Evolutionary conservation across 1,140 invertebrate genomes (phyloP), one percentile per base, ranked within the genome.

Genomic region (Drosophila obscura): DNA sequence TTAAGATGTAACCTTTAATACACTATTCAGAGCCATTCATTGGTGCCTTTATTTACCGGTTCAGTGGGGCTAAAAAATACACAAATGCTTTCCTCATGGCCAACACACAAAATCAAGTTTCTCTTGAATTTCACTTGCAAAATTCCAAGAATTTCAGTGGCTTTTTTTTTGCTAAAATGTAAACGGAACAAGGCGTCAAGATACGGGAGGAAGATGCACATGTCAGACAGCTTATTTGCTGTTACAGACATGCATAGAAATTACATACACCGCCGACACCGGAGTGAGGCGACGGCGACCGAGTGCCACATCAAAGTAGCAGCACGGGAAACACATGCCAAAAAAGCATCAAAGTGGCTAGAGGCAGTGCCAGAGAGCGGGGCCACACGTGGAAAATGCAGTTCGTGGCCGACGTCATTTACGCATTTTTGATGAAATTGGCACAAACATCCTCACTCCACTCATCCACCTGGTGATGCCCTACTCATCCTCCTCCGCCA

Each of bases 241-340:
- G 26, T 3, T 28, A 28, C 50, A 46, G 62, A 63, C 41, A 56
- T 45, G 77, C 46, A 50, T 65, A 28, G 28, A 24, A 41, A 13
- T 28, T 59, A 76, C 45, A 39, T 60, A 26, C 44, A 56, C 35
- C 28, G 26, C 39, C 22, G 31, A 8, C 31, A 31, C 28, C 7
- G 28, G 31, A 31, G 8, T 9, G 31, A 8, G 31, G 31, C 3
- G 59, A 24, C 26, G 24, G 19, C 24, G 39, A 69, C 9, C 46
- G 35, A 49, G 31, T 35, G 49, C 80, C 55, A 83, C 80, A 82
- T 82, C 71, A 82, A 82, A 82, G 75, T 65, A 62, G 31, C 31
- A 3, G 31, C 31, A 73, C 71, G 80, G 66, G 80, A 79, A 82
- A 41, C 63, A 53, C 65, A 60, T 24, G 65, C 35, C 69, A 60